Base-by-base conservation (phyloP, 2,888 invertebrate genomes). In the Polydrusus pterygomalis region DNA sequence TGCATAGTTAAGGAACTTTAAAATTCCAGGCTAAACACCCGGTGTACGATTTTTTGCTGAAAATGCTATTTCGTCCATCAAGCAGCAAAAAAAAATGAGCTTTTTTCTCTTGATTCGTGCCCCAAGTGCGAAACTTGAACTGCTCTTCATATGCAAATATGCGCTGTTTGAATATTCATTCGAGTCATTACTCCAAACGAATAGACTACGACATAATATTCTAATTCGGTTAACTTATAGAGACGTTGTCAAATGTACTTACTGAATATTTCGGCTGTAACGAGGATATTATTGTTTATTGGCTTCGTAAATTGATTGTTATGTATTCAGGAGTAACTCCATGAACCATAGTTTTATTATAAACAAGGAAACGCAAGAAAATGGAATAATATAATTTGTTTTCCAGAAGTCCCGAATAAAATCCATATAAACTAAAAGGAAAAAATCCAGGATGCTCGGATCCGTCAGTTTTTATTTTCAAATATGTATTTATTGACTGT, bases 91-190 rank as follows among this genome's bases (percentile, higher is more conserved):
- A 67, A 72, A 72, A 76, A 51, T 63, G 51, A 69, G 72, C 78
- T 78, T 77, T 78, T 80, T 80, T 78, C 79, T 78, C 79, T 81
- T 70, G 78, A 79, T 77, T 77, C 67, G 77, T 67, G 70, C 68
- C 75, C 71, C 70, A 70, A 81, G 80, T 77, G 78, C 77, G 71
- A 71, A 79, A 80, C 80, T 78, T 78, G 75, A 77, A 77, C 78
- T 79, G 80, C 84, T 82, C 85, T 86, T 84, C 84, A 85, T 83
- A 86, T 86, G 86, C 81, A 85, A 86, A 86, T 86, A 79, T 79
- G 79, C 74, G 79, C 69, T 75, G 72, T 84, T 82, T 86, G 85
- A 86, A 86, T 86, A 86, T 86, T 86, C 86, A 86, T 86, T 80
- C 80, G 79, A 76, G 79, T 80, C 82, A 82, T 82, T 82, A 81